Percentiles rank a stretch among this genome's conserved stretches.
phyloP scores from a whole-genome alignment of 2,113 vertebrate species.

The Gadus chalcogrammus region DNA sequence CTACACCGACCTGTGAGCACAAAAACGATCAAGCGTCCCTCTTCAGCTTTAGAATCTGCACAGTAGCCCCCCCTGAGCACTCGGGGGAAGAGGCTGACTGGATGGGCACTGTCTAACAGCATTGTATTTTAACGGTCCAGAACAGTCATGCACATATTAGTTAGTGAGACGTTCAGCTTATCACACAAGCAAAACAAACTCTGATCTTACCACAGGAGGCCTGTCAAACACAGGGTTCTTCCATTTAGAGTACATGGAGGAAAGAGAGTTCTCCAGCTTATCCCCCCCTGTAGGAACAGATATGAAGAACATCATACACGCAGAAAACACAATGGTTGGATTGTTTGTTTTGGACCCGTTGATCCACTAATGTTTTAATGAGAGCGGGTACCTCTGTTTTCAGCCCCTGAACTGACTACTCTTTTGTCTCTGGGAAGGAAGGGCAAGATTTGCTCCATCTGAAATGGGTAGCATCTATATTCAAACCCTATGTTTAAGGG shows the following conservation, averaged over 20 bases:
- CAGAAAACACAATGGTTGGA: background rate
- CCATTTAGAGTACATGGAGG: conserved; percentile 85
- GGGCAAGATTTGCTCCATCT: conserved; percentile 83
- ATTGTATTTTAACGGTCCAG: too few species aligned
- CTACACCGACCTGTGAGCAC: conserved; percentile 80
- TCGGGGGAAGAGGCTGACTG: too few species aligned
- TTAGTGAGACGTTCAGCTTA: too few species aligned
- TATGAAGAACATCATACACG: background rate
- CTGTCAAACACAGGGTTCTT: conserved; percentile 90
- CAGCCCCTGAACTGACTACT: conserved; percentile 69
- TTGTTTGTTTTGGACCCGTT: background rate
- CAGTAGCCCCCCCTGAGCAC: too few species aligned
- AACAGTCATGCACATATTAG: too few species aligned
- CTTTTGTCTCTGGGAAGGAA: conserved; percentile 86
- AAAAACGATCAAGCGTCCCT: background rate
- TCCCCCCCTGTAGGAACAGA: conserved; percentile 61
- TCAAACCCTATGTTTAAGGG: conserved; percentile 79
- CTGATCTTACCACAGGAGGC: conserved; percentile 75
- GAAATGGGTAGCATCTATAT: conserved; percentile 91
- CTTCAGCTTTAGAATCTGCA: background rate
- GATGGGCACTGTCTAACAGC: too few species aligned
- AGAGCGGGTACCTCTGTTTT: conserved; percentile 73
- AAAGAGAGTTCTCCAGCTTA: conserved; percentile 66
- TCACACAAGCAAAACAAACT: background rate
- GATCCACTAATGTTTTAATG: background rate